Evolutionary conservation across 2,113 vertebrate genomes (phyloP).

Genomic region (Grallaria varia): DNA sequence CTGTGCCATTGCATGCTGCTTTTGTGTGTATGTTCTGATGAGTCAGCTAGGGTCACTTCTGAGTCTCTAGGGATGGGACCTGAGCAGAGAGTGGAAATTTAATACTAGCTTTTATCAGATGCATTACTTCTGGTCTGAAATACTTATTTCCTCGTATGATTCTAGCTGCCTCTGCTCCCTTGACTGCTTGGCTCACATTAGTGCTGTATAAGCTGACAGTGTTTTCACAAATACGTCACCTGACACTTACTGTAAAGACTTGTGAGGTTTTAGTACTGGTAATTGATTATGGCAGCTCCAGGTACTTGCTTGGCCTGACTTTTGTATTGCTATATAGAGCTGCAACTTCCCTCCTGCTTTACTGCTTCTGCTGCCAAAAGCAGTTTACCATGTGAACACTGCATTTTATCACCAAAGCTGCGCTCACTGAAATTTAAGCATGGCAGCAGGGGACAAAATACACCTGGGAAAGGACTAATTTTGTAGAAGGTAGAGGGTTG

Average conservation of each 20-base stretch:
- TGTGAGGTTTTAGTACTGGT: not conserved
- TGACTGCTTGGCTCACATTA: not conserved
- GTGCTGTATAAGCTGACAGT: not conserved
- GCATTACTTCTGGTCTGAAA: not conserved
- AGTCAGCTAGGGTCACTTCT: not conserved
- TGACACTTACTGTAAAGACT: not conserved
- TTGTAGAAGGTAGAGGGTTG: not conserved
- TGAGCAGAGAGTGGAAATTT: not conserved
- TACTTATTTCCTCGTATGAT: not conserved
- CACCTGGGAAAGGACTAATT: not conserved
- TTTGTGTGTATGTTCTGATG: not conserved
- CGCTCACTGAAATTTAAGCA: not conserved
- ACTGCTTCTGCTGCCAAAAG: not conserved
- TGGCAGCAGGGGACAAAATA: not conserved
- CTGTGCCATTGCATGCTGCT: not conserved
- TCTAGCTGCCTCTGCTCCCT: not conserved
- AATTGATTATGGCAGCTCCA: not conserved
- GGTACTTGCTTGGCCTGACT: not conserved
- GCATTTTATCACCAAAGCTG: not conserved
- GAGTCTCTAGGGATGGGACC: not conserved
- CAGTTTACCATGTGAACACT: fast-evolving
- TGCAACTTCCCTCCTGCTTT: not conserved
- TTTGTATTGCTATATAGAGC: not conserved
- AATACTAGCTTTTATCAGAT: not conserved
- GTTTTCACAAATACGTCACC: not conserved